Percentiles rank a stretch among this genome's conserved stretches.
These are phyloP conservation scores for Cyrtodaria siliqua DNA, from an alignment of 2,888 invertebrate species.

Conservation along the genomic window DNA sequence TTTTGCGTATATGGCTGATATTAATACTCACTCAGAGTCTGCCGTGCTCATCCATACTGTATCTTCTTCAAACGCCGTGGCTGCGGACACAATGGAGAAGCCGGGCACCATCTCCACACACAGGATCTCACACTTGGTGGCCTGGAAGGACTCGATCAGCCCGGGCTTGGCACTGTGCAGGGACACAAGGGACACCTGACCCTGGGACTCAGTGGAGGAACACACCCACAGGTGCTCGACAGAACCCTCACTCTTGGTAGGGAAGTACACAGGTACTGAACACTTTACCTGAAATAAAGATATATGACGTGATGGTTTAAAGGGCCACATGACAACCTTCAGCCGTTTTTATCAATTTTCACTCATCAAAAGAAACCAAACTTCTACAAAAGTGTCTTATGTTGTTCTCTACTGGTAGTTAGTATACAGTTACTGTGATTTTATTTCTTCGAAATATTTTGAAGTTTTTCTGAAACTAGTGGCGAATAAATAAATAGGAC, in stretches of 20 bases:
- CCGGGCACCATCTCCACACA: constrained; percentile 81
- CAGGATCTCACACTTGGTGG: constrained; percentile 72
- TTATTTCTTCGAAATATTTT: too few relatives aligned
- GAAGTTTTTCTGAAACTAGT: too few relatives aligned
- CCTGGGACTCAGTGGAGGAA: constrained; percentile 90
- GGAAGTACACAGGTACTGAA: constrained; percentile 81
- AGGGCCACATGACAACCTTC: too few relatives aligned
- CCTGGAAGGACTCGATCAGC: constrained; percentile 83
- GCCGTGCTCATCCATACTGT: constrained; percentile 97
- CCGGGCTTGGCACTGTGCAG: constrained; percentile 81
- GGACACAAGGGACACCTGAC: constrained; percentile 91
- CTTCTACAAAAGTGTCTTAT: too few relatives aligned
- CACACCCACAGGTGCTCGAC: constrained; percentile 96
- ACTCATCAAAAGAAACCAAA: too few relatives aligned
- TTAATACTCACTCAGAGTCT: constrained; percentile 89
- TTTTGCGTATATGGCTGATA: too few relatives aligned
- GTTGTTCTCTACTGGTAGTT: too few relatives aligned
- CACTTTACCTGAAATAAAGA: constrained; percentile 81
- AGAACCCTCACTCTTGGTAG: constrained; percentile 85
- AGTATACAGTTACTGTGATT: too few relatives aligned
- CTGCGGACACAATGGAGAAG: constrained; percentile 56
- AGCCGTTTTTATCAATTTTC: too few relatives aligned
- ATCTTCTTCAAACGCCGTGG: constrained; percentile 79
- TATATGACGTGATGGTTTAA: too few relatives aligned
- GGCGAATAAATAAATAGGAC: too few relatives aligned